Evolutionary conservation across 1,140 invertebrate genomes (phyloP).

Genomic region (Zaprionus lachaisei): DNA sequence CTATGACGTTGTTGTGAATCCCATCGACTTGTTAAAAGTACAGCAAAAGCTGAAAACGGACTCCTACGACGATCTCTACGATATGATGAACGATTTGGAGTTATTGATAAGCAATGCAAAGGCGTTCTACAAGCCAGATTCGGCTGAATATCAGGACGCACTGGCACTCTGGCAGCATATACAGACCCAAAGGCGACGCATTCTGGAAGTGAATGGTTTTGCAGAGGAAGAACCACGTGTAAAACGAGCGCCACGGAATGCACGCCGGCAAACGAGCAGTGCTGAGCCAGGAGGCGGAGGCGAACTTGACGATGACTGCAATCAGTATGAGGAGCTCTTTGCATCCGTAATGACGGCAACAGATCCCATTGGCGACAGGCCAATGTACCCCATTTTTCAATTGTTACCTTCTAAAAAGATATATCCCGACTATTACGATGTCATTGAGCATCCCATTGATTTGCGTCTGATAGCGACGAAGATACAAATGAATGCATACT

Average conservation of each 20-base stretch:
- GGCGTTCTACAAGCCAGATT: slow-evolving; percentile 95
- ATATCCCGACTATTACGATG: slow-evolving; percentile 98
- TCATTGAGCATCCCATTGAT: slow-evolving; percentile 98
- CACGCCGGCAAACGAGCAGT: slow-evolving; percentile 74
- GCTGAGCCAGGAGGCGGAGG: slow-evolving; percentile 84
- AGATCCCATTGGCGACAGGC: slow-evolving; percentile 92
- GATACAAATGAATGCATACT: slow-evolving; percentile 94
- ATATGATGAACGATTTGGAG: slow-evolving; percentile 94
- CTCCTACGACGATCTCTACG: slow-evolving; percentile 95
- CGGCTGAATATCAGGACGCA: slow-evolving; percentile 96
- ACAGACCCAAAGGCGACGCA: slow-evolving; percentile 85
- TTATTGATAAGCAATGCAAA: slow-evolving; percentile 96
- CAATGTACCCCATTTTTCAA: slow-evolving; percentile 93
- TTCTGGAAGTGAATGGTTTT: slow-evolving; percentile 84
- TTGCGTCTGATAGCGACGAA: slow-evolving; percentile 96
- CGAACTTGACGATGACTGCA: slow-evolving; percentile 89
- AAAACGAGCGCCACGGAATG: slow-evolving; percentile 66
- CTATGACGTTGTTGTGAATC: slow-evolving; percentile 95
- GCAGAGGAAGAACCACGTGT: slow-evolving; percentile 75
- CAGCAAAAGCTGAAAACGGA: slow-evolving; percentile 98
- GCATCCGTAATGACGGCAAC: slow-evolving; percentile 91
- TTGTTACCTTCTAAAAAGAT: slow-evolving; percentile 95
- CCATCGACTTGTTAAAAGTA: slow-evolving; percentile 95
- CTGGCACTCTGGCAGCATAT: slow-evolving; percentile 95
- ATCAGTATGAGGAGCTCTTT: slow-evolving; percentile 92